Evolutionary conservation across 2,888 invertebrate genomes (phyloP).

Genomic region (Perithous albicinctus): DNA sequence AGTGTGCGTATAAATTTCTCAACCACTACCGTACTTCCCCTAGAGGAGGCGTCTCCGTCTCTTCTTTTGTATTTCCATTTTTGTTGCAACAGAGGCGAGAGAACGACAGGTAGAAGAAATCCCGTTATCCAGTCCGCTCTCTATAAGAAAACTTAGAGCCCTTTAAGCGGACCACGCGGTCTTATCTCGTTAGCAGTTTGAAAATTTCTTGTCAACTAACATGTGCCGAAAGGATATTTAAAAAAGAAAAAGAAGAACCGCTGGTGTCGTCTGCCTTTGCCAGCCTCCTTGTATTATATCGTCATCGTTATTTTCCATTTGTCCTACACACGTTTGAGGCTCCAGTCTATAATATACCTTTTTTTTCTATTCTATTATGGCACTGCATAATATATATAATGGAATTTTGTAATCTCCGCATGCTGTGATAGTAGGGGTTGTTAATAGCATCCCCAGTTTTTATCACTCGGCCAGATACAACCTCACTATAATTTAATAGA

Average conservation of each 20-base stretch:
- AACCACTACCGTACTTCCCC: background rate
- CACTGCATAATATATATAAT: slow-evolving; percentile 15
- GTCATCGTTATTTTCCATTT: slow-evolving; percentile 22
- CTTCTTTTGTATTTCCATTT: background rate
- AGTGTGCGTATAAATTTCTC: slow-evolving; percentile 18
- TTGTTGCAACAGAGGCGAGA: background rate
- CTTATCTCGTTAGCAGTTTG: slow-evolving; percentile 23
- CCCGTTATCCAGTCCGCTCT: slow-evolving; percentile 15
- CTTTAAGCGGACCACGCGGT: background rate
- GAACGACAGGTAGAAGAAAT: slow-evolving; percentile 15
- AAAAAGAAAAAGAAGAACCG: too few species aligned
- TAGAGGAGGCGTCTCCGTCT: background rate
- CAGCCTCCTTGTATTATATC: background rate
- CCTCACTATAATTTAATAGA: slow-evolving; percentile 58
- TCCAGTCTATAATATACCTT: slow-evolving; percentile 24
- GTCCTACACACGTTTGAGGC: background rate
- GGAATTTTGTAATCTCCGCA: slow-evolving; percentile 27
- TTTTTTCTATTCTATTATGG: slow-evolving; percentile 37
- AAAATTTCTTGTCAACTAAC: background rate
- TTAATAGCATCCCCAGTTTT: slow-evolving; percentile 58
- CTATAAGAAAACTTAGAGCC: slow-evolving; percentile 3
- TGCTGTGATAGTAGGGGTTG: slow-evolving; percentile 54
- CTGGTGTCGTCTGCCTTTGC: background rate
- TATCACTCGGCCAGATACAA: slow-evolving; percentile 29
- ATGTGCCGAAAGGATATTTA: background rate